phyloP scores from a whole-genome alignment of 2,797 vertebrate genomes.

The Neosilurus mollespiculum region DNA sequence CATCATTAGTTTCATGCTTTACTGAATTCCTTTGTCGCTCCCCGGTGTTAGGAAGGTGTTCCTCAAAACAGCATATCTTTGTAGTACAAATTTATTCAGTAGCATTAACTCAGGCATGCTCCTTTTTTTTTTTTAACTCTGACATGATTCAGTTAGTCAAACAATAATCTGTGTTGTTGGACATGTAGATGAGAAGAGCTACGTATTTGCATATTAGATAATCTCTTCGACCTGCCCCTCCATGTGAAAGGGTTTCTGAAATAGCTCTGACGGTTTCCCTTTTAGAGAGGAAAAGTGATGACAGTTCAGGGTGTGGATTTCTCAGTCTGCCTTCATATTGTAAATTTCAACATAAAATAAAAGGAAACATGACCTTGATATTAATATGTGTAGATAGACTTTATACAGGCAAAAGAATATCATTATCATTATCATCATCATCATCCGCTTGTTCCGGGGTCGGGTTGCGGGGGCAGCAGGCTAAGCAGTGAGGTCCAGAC shows the following conservation, averaged over 20 bases:
- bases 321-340: neutral
- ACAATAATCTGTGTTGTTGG: neutral
- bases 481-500: too few relatives aligned
- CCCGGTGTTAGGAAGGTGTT: neutral
- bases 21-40: constrained; percentile 20
- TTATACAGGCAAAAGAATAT: neutral
- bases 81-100: too few relatives aligned
- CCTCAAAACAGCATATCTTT: neutral
- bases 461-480: too few relatives aligned
- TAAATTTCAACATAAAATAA: neutral
- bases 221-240: neutral
- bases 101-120: neutral
- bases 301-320: neutral
- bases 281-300: neutral
- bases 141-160: neutral
- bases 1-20: constrained; percentile 30
- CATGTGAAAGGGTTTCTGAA: neutral
- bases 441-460: too few relatives aligned
- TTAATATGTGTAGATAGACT: neutral
- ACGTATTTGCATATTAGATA: neutral
- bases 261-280: neutral
- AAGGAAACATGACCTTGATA: neutral
- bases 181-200: neutral
- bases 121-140: neutral
- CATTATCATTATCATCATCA: too few relatives aligned